Evolutionary conservation across 2,797 vertebrate genomes (phyloP).

Genomic region (Crocodylus rhombifer): DNA sequence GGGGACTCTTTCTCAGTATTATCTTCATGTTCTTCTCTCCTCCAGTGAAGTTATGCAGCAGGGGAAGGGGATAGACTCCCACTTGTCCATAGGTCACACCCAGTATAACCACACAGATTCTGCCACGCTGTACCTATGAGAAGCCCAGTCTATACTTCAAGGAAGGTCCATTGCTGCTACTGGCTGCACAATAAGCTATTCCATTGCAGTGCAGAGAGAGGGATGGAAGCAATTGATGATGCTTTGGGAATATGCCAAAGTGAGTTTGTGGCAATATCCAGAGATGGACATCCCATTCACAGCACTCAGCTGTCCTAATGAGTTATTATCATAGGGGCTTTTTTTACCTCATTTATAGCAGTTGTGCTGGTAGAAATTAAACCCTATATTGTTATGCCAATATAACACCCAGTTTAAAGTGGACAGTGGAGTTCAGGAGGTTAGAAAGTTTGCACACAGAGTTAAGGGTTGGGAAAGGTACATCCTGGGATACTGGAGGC

Average conservation of each 20-base stretch:
- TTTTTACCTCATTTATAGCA: background rate
- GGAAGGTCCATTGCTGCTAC: background rate
- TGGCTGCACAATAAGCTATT: background rate
- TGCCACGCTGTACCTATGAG: background rate
- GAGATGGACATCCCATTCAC: background rate
- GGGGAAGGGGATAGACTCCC: background rate
- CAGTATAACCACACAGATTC: background rate
- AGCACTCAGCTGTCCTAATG: background rate
- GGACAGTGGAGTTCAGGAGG: no score
- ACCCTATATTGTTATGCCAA: no score
- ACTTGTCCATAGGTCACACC: background rate
- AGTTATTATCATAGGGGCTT: background rate
- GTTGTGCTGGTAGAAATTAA: background rate
- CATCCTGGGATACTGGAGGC: no score
- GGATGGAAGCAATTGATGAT: background rate
- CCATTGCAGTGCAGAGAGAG: background rate
- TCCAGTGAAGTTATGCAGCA: background rate
- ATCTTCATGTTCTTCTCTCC: background rate
- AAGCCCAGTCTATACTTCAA: background rate
- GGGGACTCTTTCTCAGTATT: background rate
- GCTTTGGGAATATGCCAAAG: background rate
- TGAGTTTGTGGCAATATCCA: background rate
- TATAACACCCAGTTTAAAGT: slow-evolving; percentile 25
- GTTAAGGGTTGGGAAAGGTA: no score
- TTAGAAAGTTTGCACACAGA: no score